A percentile compares a stretch with the other conserved stretches of the same genome.
Conservation (phyloP, 2,888 invertebrate genomes). For the Gordius sp. region DNA sequence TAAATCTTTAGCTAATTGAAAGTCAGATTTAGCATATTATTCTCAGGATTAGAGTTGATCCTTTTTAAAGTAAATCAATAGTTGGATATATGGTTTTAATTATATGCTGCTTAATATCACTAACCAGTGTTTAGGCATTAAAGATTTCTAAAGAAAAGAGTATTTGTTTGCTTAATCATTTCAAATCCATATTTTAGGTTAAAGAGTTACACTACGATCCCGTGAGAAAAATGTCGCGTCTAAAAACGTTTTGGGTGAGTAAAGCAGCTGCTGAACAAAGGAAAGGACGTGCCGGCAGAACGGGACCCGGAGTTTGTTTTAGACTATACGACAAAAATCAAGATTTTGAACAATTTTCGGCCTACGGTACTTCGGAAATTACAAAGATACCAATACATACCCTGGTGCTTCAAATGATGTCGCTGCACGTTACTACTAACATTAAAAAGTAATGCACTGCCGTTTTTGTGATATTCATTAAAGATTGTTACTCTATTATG, state of each 20-base stretch:
- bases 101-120: no score
- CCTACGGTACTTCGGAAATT: constrained; percentile 69
- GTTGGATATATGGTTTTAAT: no score
- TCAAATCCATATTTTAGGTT: constrained; percentile 22
- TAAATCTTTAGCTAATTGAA: no score
- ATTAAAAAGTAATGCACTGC: no score
- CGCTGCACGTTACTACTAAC: constrained; percentile 71
- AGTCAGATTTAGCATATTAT: no score
- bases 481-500: no score
- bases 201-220: constrained; percentile 91
- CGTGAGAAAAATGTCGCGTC: constrained; percentile 51
- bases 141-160: no score
- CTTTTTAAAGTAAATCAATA: no score
- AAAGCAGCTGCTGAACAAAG: constrained; percentile 85
- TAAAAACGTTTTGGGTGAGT: constrained; percentile 46
- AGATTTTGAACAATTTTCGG: constrained; percentile 42
- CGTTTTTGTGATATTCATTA: no score
- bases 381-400: constrained; percentile 56
- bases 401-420: constrained; percentile 62
- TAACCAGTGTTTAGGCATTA: no score
- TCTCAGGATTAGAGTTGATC: no score
- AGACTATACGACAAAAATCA: constrained; percentile 47
- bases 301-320: constrained; percentile 74
- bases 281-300: constrained; percentile 41
- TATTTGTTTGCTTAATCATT: neutral